Evolutionary conservation across 2,888 invertebrate species (phyloP).

Genomic region (Pherbina coryleti): DNA sequence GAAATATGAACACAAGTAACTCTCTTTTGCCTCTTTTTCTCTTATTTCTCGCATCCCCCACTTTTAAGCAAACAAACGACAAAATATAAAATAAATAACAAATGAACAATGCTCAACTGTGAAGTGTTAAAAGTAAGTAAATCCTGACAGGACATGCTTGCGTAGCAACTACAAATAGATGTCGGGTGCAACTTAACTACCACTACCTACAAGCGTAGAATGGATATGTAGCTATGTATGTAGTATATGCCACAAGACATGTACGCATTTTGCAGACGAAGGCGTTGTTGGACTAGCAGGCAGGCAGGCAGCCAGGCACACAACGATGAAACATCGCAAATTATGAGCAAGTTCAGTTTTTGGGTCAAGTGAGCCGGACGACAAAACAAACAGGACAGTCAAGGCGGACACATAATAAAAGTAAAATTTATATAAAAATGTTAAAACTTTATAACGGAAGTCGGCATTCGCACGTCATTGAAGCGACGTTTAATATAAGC

Average conservation of each 20-base stretch:
- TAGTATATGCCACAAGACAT: no score
- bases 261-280: not conserved
- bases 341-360: constrained; percentile 17
- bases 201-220: not conserved
- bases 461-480: not conserved
- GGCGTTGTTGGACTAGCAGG: not conserved
- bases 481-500: not conserved
- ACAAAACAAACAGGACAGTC: not conserved
- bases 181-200: not conserved
- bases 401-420: not conserved
- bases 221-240: not conserved
- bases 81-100: not conserved
- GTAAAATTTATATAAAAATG: not conserved
- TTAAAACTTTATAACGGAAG: not conserved
- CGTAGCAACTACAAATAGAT: constrained; percentile 10
- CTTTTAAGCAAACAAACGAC: not conserved
- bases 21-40: no score
- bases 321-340: not conserved
- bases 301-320: not conserved
- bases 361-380: constrained; percentile 20
- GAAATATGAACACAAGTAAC: not conserved
- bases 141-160: constrained; percentile 31
- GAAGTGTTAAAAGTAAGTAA: constrained; percentile 28
- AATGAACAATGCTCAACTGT: constrained; percentile 16
- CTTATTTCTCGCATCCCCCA: no score